Percentiles rank a stretch among this genome's conserved stretches.
phyloP scores from a whole-genome alignment of 2,797 vertebrate genomes.

The Cercopithecus diana region DNA sequence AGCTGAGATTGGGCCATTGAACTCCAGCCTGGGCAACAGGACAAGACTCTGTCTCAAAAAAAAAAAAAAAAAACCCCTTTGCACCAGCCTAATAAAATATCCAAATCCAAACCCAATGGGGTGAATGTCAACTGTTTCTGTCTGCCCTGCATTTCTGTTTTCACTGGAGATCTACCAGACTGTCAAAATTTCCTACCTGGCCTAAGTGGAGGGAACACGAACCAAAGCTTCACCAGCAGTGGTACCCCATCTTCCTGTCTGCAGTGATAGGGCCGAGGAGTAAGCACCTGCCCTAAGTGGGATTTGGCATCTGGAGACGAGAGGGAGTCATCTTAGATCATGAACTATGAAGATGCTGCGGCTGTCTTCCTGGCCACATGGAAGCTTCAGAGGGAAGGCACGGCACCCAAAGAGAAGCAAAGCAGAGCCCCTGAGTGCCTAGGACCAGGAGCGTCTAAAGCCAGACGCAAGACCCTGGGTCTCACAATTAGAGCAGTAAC shows the following conservation, averaged over 20 bases:
- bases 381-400: neutral
- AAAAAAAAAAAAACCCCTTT: neutral
- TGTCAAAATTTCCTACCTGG: neutral
- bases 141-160: neutral
- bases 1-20: no score
- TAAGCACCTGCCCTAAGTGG: neutral
- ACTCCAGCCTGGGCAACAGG: no score
- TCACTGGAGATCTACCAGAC: neutral
- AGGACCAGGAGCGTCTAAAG: neutral
- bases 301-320: no score
- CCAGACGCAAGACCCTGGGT: neutral
- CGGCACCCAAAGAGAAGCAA: neutral
- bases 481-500: neutral
- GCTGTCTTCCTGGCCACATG: neutral
- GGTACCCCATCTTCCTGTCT: neutral
- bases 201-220: neutral
- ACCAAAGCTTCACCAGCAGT: neutral
- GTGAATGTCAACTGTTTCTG: neutral
- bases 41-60: no score
- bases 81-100: neutral
- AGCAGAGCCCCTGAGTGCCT: neutral
- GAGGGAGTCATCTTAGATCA: neutral
- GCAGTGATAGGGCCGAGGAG: no score
- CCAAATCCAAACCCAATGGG: neutral
- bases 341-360: neutral